Conservation (phyloP, 2,888 invertebrate genomes). For the Dicyrtoma fusca region DNA sequence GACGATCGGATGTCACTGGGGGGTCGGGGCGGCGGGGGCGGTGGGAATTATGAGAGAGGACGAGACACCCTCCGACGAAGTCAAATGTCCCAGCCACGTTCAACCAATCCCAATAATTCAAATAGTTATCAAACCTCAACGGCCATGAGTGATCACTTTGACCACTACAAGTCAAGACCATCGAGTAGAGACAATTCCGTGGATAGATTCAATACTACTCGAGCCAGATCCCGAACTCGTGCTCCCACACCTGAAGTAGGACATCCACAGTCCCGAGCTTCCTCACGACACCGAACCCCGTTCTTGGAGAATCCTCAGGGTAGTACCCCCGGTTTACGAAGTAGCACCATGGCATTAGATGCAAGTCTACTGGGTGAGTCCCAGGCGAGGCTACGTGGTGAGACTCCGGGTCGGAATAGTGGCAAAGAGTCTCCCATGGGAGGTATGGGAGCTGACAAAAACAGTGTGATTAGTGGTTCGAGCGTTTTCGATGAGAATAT, state of each 20-base stretch:
- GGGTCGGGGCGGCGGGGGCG: slow-evolving; percentile 32
- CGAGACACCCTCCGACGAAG: slow-evolving; percentile 51
- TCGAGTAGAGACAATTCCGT: slow-evolving; percentile 68
- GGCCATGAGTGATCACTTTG: slow-evolving; percentile 85
- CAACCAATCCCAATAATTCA: slow-evolving; percentile 39
- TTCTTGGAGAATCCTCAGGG: slow-evolving; percentile 43
- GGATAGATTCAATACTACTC: slow-evolving; percentile 67
- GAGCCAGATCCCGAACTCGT: slow-evolving; percentile 67
- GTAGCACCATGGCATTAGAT: slow-evolving; percentile 50
- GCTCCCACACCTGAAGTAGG: slow-evolving; percentile 57
- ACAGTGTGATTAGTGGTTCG: slow-evolving; percentile 45
- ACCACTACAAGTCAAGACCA: slow-evolving; percentile 84
- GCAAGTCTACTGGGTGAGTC: slow-evolving; percentile 47
- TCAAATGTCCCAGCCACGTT: slow-evolving; percentile 41
- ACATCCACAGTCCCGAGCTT: slow-evolving; percentile 64
- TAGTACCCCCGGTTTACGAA: slow-evolving; percentile 35
- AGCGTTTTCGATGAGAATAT: slow-evolving; percentile 80
- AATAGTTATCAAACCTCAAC: slow-evolving; percentile 20
- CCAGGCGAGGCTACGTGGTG: slow-evolving; percentile 47
- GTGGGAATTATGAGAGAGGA: slow-evolving; percentile 43
- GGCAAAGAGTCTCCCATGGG: slow-evolving; percentile 57
- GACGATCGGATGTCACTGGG: slow-evolving; percentile 25
- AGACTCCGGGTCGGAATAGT: slow-evolving; percentile 61
- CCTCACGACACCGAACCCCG: slow-evolving; percentile 59
- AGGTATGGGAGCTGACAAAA: slow-evolving; percentile 48